Percentiles rank a stretch among this genome's conserved stretches.
These are phyloP conservation scores for Galaxias olidus DNA, from an alignment of 2,797 vertebrate genomes.

Conservation along the genomic window DNA sequence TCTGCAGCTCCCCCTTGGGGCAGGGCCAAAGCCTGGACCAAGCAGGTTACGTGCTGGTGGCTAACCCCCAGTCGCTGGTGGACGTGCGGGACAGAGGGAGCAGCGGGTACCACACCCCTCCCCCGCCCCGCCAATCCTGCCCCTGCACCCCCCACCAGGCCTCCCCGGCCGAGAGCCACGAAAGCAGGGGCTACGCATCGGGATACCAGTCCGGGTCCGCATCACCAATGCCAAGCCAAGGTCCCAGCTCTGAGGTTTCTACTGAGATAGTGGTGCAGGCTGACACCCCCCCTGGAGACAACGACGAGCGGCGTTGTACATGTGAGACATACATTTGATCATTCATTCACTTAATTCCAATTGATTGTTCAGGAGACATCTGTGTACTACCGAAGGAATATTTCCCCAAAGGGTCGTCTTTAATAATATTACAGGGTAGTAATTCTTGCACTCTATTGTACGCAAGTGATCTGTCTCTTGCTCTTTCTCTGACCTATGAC, in stretches of 20 bases:
- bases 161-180: slow-evolving; percentile 66
- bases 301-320: slow-evolving; percentile 25
- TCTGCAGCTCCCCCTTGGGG: slow-evolving; percentile 67
- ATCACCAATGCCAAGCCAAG: slow-evolving; percentile 65
- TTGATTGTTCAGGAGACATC: too few species aligned
- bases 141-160: slow-evolving; percentile 74
- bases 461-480: too few species aligned
- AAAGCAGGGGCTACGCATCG: slow-evolving; percentile 73
- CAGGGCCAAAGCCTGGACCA: slow-evolving; percentile 57
- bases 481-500: neutral
- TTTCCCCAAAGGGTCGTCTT: too few species aligned
- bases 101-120: slow-evolving; percentile 76
- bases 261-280: slow-evolving; percentile 56
- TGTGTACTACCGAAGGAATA: too few species aligned
- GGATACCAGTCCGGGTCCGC: slow-evolving; percentile 74
- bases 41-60: slow-evolving; percentile 53
- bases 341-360: neutral
- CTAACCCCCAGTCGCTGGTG: slow-evolving; percentile 62
- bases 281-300: slow-evolving; percentile 23
- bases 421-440: too few species aligned
- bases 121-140: slow-evolving; percentile 69
- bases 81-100: slow-evolving; percentile 67
- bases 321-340: slow-evolving; percentile 54
- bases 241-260: slow-evolving; percentile 49
- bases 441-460: too few species aligned